These are phyloP conservation scores for Aleiodes leptofemur DNA, from an alignment of 2,888 invertebrate genomes.

Conservation along the genomic window DNA sequence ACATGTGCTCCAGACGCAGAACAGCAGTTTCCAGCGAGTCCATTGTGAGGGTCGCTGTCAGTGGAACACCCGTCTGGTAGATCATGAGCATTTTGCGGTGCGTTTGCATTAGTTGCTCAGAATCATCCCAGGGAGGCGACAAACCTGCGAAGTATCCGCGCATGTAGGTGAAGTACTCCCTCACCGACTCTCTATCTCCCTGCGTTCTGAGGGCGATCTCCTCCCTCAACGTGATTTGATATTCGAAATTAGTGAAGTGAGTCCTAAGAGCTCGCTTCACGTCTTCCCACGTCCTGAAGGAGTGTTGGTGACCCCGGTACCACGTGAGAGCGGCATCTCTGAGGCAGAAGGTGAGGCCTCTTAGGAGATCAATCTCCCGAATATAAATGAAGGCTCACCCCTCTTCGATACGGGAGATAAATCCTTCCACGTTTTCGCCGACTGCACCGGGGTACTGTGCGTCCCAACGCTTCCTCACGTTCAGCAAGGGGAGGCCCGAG, in stretches of 20 bases:
- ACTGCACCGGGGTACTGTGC: slow-evolving; percentile 5
- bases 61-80: no score
- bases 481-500: background rate
- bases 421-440: slow-evolving; percentile 29
- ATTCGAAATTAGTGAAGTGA: slow-evolving; percentile 32
- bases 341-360: slow-evolving; percentile 31
- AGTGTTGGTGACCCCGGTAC: slow-evolving; percentile 29
- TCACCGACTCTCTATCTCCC: no score
- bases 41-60: no score
- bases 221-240: slow-evolving; percentile 6
- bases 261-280: slow-evolving; percentile 11
- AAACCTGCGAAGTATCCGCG: no score
- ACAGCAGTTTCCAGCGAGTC: no score
- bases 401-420: slow-evolving; percentile 34
- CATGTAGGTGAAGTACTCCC: no score
- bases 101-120: no score
- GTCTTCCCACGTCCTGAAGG: slow-evolving; percentile 2
- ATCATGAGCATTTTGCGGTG: no score
- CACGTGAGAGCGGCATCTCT: background rate
- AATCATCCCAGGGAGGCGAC: no score
- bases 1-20: no score
- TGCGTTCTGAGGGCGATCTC: no score
- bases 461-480: background rate
- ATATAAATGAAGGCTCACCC: slow-evolving; percentile 17
- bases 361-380: background rate